Base-by-base conservation (phyloP, 2,797 vertebrate species). In the Diplodus puntazzo region DNA sequence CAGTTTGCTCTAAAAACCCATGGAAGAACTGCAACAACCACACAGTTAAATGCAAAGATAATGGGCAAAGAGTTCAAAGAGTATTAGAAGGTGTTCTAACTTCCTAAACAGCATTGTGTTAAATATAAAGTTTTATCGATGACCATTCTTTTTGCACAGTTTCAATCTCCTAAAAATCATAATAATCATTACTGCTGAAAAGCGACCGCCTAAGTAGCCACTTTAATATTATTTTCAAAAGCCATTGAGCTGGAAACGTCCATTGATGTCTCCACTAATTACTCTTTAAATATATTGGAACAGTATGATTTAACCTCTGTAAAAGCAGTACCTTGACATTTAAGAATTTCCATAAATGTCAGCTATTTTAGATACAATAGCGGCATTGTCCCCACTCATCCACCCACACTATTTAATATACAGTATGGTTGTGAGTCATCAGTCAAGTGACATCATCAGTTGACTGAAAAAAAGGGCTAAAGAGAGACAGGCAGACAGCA, bases 361-460 rank as follows among this genome's bases (percentile, higher is more conserved):
- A n/a, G 30, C 11, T 63, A 42, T 49, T 69, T 59, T 43, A 27
- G 11, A 64, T 23, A 61, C 18, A 63, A 23, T 21, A 30, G 54
- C 53, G 18, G 30, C 25, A 6, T 45, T 11, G 46, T 55, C 18
- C 17, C 2, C 21, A 1, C 43, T 17, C 11, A 57, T 34, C n/a
- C 11, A 57, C 49, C 18, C 16, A 34, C 1, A 5, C 30, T 42
- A 34, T 34, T 75, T n/a, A 52, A 74, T 67, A 71, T 53, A 21
- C 23, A 34, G 42, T 50, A 60, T 21, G 46, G 27, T 27, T 46
- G 20, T 64, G 34, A 59, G 48, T 71, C 46, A n/a, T 54, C 65
- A 60, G 42, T 55, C 5, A 0, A 0, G 14, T n/a, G 68, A 34
- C 45, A 72, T 52, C 27, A 69, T 34, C 62, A 55, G 25, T 14